These are phyloP conservation scores for Gallirallus australis DNA, from an alignment of 2,797 vertebrate genomes.

Conservation along the genomic window DNA sequence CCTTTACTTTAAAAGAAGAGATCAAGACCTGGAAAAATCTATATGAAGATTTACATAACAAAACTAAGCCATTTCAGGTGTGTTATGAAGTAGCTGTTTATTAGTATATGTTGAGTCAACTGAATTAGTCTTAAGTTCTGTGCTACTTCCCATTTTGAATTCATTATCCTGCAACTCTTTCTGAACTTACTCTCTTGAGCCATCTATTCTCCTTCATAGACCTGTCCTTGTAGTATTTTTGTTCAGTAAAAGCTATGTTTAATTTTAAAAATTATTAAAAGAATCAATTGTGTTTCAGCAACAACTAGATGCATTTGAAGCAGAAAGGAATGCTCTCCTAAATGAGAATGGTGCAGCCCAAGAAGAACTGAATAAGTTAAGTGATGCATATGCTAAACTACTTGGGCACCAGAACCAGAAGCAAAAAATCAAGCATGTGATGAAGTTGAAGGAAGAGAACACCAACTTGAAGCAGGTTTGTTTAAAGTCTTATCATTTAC, in stretches of 20 bases:
- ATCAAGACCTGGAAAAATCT: conserved; percentile 80
- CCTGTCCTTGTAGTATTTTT: not conserved
- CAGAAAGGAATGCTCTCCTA: conserved; percentile 87
- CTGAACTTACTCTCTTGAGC: not conserved
- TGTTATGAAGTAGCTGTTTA: not conserved
- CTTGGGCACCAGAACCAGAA: conserved; percentile 97
- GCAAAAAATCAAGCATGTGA: conserved; percentile 97
- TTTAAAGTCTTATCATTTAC: not conserved
- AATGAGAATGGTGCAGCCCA: conserved; percentile 90
- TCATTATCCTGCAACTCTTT: not conserved
- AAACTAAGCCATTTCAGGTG: conserved; percentile 89
- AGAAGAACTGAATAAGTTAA: conserved; percentile 90
- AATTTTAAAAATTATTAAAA: not conserved
- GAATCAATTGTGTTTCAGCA: conserved; percentile 76
- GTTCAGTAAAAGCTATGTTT: not conserved
- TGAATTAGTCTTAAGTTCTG: not conserved
- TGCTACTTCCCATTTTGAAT: not conserved
- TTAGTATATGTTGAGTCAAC: not conserved
- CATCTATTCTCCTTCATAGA: not conserved
- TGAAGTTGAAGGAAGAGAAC: conserved; percentile 95
- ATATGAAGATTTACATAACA: conserved; percentile 84
- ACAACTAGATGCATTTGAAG: conserved; percentile 92
- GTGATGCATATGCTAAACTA: conserved; percentile 90
- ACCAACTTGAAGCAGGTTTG: conserved; percentile 88
- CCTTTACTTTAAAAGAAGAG: conserved; percentile 65